phyloP scores from a whole-genome alignment of 2,113 vertebrate genomes.

The Sciurus niger region DNA sequence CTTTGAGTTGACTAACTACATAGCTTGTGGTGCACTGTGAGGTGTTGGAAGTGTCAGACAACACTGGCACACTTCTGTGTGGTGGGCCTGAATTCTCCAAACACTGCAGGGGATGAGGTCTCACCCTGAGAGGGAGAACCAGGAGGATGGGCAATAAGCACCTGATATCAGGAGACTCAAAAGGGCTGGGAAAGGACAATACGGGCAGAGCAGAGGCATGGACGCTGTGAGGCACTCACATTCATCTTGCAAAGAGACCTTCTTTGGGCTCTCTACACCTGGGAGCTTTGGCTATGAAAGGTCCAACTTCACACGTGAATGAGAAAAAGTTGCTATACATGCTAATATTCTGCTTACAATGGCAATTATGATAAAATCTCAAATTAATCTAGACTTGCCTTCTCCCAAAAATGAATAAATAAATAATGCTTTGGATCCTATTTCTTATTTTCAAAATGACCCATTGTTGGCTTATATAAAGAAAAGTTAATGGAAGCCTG shows the following conservation, averaged over 20 bases:
- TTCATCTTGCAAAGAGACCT: background rate
- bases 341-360: background rate
- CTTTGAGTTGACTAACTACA: too few species aligned
- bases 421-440: background rate
- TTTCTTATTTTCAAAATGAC: constrained; percentile 33
- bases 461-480: background rate
- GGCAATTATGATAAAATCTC: background rate
- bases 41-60: rapidly evolving
- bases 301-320: background rate
- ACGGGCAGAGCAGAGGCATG: background rate
- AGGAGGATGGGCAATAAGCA: too few species aligned
- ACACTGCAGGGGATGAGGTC: background rate
- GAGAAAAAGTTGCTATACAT: background rate
- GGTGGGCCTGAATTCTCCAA: background rate
- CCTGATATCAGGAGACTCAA: background rate
- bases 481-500: background rate
- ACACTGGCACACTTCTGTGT: rapidly evolving
- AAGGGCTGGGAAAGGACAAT: background rate
- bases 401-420: background rate
- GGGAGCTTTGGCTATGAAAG: background rate
- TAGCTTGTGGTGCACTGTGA: rapidly evolving
- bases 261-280: background rate
- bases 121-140: background rate
- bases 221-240: rapidly evolving
- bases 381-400: background rate